A percentile compares a stretch with the other conserved stretches of the same genome.
phyloP scores from a whole-genome alignment of 2,888 invertebrate species.

The Cabera pusaria region DNA sequence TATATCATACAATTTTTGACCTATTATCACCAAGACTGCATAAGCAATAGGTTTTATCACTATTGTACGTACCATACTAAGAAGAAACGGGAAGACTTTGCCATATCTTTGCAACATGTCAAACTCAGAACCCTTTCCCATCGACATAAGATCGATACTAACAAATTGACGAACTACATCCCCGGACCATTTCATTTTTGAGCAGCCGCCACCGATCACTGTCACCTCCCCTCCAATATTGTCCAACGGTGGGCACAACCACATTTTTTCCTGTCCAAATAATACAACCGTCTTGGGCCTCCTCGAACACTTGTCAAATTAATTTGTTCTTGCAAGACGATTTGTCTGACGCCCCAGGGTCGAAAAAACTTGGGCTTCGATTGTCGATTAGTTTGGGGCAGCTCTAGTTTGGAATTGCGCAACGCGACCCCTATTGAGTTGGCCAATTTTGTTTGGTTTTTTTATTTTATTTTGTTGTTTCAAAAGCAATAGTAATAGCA shows the following conservation, averaged over 20 bases:
- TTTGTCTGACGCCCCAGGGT: constrained; percentile 72
- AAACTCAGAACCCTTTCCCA: too few species aligned
- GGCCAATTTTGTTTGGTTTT: not conserved
- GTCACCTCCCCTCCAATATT: constrained; percentile 37
- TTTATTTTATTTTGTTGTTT: too few species aligned
- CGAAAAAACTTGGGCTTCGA: constrained; percentile 75
- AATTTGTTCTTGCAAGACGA: constrained; percentile 81
- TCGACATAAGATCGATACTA: too few species aligned
- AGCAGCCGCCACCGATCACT: constrained; percentile 33
- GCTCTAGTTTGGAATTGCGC: constrained; percentile 26
- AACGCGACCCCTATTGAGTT: constrained; percentile 5
- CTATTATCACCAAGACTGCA: too few species aligned
- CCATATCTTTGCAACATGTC: too few species aligned
- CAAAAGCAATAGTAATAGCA: too few species aligned
- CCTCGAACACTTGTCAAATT: constrained; percentile 77
- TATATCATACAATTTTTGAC: too few species aligned
- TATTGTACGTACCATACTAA: too few species aligned
- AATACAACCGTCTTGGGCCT: constrained; percentile 73
- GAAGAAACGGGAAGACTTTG: too few species aligned
- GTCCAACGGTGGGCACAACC: constrained; percentile 37
- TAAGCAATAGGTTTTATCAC: too few species aligned
- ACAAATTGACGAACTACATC: constrained; percentile 27
- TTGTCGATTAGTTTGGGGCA: constrained; percentile 64
- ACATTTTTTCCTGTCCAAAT: constrained; percentile 80
- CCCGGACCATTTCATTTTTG: constrained; percentile 31